Percentiles rank a stretch among this genome's conserved stretches.
Evolutionary conservation across 2,888 invertebrate species (phyloP).

Genomic region (Sturmia bella): DNA sequence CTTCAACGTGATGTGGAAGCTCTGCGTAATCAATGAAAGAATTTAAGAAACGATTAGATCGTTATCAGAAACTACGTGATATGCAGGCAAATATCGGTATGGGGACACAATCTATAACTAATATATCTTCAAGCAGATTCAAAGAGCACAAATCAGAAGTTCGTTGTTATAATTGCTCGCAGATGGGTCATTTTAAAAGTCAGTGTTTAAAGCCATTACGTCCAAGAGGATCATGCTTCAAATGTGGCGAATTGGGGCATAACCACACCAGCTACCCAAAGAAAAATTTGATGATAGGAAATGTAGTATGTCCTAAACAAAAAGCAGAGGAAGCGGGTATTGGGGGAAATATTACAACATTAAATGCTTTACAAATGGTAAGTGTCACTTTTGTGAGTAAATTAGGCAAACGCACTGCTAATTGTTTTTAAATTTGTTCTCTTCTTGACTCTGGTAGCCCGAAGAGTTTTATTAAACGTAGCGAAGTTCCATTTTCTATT

Average conservation of each 20-base stretch:
- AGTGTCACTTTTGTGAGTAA: background rate
- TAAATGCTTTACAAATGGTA: too few species aligned
- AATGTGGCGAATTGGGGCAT: background rate
- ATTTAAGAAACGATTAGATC: too few species aligned
- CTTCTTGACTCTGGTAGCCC: constrained; percentile 1
- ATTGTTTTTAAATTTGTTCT: background rate
- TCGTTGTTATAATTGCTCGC: constrained; percentile 14
- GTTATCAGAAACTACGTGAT: too few species aligned
- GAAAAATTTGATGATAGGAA: constrained; percentile 3
- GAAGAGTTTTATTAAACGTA: constrained; percentile 1
- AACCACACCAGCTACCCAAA: background rate
- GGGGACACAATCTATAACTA: too few species aligned
- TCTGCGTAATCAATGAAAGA: too few species aligned
- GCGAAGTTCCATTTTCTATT: constrained; percentile 11
- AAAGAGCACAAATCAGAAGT: background rate
- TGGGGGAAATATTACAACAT: too few species aligned
- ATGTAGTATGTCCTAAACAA: too few species aligned
- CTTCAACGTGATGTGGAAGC: too few species aligned
- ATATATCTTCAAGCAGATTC: too few species aligned
- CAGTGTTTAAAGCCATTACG: constrained; percentile 3
- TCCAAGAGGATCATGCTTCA: constrained; percentile 1
- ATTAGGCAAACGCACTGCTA: background rate
- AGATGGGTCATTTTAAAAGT: constrained; percentile 1
- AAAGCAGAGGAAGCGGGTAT: background rate
- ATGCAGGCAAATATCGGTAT: too few species aligned